Evolutionary conservation across 2,888 invertebrate genomes (phyloP), one percentile per base, ranked within the genome.

Genomic region (Elysia crispata): DNA sequence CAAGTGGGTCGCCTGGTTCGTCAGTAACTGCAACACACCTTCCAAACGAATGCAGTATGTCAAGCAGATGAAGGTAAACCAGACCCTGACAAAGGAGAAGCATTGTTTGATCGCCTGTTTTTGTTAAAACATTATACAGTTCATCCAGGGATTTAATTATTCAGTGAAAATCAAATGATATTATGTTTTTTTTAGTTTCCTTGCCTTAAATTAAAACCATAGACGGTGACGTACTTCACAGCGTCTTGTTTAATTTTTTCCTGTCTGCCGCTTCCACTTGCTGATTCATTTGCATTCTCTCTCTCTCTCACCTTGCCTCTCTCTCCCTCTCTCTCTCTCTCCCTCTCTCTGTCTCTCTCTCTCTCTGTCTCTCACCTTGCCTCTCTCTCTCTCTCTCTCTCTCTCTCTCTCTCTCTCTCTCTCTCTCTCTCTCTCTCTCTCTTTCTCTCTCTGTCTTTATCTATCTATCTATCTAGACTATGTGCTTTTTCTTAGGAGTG

Each of bases 251-350:
- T 11, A 6, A 3, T 41, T 11, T 41, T 11, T 41, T 11, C 11
- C 41, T 41, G 5, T 41, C 41, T 41, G 5, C 11, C 41, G 3
- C 41, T 41, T 15, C 15, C 60, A 5, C 60, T 60, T 15, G 3
- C 60, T 60, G 6, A 8, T 15, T 60, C 60, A 8, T 25, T 13
- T 28, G 5, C 67, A 20, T 23, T 66, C 67, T 67, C 67, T 30
- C 31, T 67, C 67, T 23, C 67, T 67, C 67, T 67, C 67, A 13
- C 67, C 23, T 30, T n/a, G n/a, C n/a, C 67, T 67, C 67, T 67
- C 67, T 67, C 67, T 67, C 67, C 23, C 23, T 28, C 28, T 67
- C 67, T 67, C 67, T 67, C 67, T 67, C 67, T 31, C 67, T 67
- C 67, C 18, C 25, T 67, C 67, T 67, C 31, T 67, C 67, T 41